Conservation (phyloP, 2,113 vertebrate species). For the Apteryx mantelli region DNA sequence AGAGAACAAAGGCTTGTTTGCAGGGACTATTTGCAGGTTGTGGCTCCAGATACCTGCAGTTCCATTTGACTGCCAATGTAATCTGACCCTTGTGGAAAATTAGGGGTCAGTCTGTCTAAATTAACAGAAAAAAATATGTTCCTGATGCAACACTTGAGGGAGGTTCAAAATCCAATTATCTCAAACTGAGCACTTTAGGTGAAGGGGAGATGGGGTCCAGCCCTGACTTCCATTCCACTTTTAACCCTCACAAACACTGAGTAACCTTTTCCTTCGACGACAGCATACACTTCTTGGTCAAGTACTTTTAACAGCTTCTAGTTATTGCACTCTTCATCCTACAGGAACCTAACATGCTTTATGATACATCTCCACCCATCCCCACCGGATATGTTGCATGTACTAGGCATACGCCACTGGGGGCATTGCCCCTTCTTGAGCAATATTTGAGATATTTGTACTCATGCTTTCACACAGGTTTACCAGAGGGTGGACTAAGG, state of each 20-base stretch:
- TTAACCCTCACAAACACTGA: background rate
- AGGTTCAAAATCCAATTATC: background rate
- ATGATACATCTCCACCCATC: background rate
- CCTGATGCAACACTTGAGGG: background rate
- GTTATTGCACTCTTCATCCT: background rate
- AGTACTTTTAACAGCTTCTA: background rate
- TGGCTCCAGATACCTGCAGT: background rate
- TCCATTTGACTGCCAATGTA: background rate
- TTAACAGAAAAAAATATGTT: background rate
- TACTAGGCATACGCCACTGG: background rate
- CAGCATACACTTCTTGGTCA: background rate
- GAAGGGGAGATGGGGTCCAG: background rate
- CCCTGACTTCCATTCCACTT: background rate
- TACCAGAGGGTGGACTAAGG: background rate
- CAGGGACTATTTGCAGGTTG: background rate
- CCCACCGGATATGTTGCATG: background rate
- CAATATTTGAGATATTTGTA: background rate
- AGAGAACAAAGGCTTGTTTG: background rate
- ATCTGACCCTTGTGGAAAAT: background rate
- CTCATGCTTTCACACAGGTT: background rate
- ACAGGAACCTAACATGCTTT: background rate
- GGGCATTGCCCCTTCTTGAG: background rate
- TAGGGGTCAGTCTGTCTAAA: background rate
- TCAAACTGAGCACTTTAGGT: background rate
- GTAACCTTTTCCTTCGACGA: background rate